Base-by-base conservation (phyloP, 2,113 vertebrate genomes). In the Campylorhamphus procurvoides region DNA sequence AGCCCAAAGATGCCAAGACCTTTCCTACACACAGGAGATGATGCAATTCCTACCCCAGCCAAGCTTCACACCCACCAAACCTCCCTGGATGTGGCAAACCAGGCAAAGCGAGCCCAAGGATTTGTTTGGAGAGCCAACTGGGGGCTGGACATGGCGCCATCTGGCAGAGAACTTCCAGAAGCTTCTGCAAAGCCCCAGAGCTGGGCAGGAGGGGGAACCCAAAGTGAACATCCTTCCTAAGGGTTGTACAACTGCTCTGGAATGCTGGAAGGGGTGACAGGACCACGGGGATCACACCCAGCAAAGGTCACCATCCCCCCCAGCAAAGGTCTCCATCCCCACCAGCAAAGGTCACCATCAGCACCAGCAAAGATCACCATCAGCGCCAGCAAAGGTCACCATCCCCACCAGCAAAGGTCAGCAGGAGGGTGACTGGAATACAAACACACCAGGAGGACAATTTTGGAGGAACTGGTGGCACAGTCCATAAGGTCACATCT, bases 391-490 rank as follows among this genome's bases (percentile, higher is more conserved):
- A 82, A 27, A 39, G 84, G 83, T 60, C 87, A 58, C 37, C 37
- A 37, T 37, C 37, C 37, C 37, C 37, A 37, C 37, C 37, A 37
- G 53, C 59, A 56, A 19, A 39, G 84, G 83, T 60, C 87, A 58
- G 67, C 24, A 66, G 46, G 64, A 29, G 67, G 69, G 60, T 31
- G 47, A n/a, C 18, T 7, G 31, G 20, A 52, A 42, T 6, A 22
- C 15, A 11, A 53, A 71, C 49, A 28, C 1, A 0, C n/a, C 1
- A 25, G 68, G 3, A 22, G 6, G 7, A 9, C 8, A 8, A 11
- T 64, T 52, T 35, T 19, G 7, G 35, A 62, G 53, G 11, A 74
- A 20, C 46, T 46, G 19, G 46, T 46, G 27, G n/a, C 75, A 47
- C 18, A 3, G 29, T 4, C 56, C 60, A 8, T 18, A 72, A 47